Evolutionary conservation across 1,140 invertebrate species (phyloP), one percentile per base, ranked within the genome.

Genomic region (Orussus abietinus): DNA sequence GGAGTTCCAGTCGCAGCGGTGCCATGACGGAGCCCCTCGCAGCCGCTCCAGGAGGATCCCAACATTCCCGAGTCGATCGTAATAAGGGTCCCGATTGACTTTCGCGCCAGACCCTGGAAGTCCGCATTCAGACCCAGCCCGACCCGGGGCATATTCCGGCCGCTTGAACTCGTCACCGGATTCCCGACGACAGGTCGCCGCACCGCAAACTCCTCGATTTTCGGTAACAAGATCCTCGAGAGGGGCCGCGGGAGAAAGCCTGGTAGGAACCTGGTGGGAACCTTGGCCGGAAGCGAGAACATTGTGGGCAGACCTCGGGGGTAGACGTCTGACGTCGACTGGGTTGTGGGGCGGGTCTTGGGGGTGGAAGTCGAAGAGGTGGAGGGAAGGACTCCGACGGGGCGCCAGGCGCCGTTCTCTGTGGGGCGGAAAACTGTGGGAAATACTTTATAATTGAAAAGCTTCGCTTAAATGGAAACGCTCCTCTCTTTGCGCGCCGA

Each of bases 371-470:
- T 40, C 41, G 50, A 51, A 48, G 29, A 25, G 30, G 19, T 4
- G 15, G 18, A 11, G 32, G 4, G 26, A 15, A 42, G 20, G 18
- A 29, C 3, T 22, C 11, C 5, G 4, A n/a, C n/a, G n/a, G n/a
- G n/a, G n/a, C n/a, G n/a, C n/a, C n/a, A n/a, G n/a, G n/a, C n/a
- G n/a, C n/a, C n/a, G n/a, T n/a, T n/a, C n/a, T n/a, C n/a, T n/a
- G n/a, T 14, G 32, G n/a, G 30, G 15, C 33, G 47, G 25, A 40
- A 32, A n/a, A n/a, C n/a, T n/a, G n/a, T n/a, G 42, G 46, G 49
- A 57, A 57, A 59, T 57, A 51, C 55, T 55, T 61, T 55, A 59
- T 61, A 61, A 61, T 59, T 61, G 57, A 59, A 61, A 59, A 57
- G 57, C 55, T 53, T 53, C 54, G 57, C 38, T 59, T 57, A 59